These are phyloP conservation scores for Epiblema foenella DNA, from an alignment of 2,888 invertebrate genomes.

Conservation along the genomic window DNA sequence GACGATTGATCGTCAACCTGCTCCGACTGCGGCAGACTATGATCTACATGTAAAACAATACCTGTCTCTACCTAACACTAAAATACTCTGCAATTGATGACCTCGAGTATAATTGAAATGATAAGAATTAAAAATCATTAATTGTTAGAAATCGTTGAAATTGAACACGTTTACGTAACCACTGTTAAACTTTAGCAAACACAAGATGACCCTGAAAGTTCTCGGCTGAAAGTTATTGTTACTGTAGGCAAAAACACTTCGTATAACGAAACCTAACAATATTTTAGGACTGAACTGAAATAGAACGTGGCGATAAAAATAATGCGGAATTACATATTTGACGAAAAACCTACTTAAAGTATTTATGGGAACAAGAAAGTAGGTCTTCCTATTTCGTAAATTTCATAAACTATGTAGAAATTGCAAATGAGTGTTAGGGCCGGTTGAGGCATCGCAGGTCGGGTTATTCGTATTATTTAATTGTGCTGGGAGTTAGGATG, in stretches of 20 bases:
- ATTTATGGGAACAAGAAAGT: conserved; percentile 16
- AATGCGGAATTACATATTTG: conserved; percentile 6
- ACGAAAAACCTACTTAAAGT: conserved; percentile 2
- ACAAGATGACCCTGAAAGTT: conserved; percentile 22
- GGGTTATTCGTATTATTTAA: conserved; percentile 47
- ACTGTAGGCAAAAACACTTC: conserved; percentile 5
- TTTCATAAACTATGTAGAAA: conserved; percentile 13
- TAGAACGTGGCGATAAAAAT: conserved; percentile 29
- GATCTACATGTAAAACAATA: conserved; percentile 34
- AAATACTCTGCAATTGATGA: not conserved
- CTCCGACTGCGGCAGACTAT: conserved; percentile 41
- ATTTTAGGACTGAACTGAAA: conserved; percentile 1
- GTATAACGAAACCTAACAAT: conserved; percentile 8
- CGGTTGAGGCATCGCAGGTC: not conserved
- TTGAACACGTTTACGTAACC: conserved; percentile 13
- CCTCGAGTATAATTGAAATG: conserved; percentile 11
- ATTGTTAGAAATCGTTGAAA: not conserved
- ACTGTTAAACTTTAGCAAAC: conserved; percentile 11
- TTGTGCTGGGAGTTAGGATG: conserved; percentile 65
- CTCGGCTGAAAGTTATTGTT: conserved; percentile 21
- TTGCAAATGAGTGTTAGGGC: not conserved
- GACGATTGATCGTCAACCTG: conserved; percentile 73
- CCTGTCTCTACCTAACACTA: not conserved
- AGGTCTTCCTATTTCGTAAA: conserved; percentile 15
- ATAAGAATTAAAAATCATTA: conserved; percentile 8